Evolutionary conservation across 2,113 vertebrate genomes (phyloP).

Genomic region (Progne subis): DNA sequence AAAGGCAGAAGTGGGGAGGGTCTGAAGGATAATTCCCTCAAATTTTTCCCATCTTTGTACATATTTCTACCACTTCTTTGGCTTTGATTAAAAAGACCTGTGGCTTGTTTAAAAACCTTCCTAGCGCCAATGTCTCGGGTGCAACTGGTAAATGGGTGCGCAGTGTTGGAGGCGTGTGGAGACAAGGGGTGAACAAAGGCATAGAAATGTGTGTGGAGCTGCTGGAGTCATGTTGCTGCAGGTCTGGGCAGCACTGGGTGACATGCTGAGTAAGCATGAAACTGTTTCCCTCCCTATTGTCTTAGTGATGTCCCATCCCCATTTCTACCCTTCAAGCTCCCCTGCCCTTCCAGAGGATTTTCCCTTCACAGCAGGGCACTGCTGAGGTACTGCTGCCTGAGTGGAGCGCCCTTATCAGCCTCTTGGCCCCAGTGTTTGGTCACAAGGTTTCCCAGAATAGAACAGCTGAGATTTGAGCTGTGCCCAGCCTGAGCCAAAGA

Average conservation of each 20-base stretch:
- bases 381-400: neutral
- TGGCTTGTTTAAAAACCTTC: neutral
- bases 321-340: neutral
- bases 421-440: neutral
- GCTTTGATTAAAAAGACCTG: neutral
- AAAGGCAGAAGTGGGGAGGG: neutral
- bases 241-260: neutral
- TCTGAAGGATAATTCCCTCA: neutral
- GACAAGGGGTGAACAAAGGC: neutral
- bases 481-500: neutral
- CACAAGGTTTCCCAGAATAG: constrained; percentile 52
- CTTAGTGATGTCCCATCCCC: fast-evolving
- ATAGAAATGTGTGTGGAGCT: neutral
- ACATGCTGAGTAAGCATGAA: neutral
- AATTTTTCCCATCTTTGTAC: neutral
- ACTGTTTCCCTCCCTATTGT: neutral
- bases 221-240: neutral
- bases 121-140: neutral
- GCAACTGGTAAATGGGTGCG: too few relatives aligned
- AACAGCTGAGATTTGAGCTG: neutral
- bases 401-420: neutral
- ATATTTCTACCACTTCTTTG: neutral
- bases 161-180: neutral
- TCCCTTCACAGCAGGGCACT: neutral
- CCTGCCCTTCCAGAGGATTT: neutral